A percentile compares a stretch with the other conserved stretches of the same genome.
Conservation (phyloP, 2,113 vertebrate species). For the Lepus europaeus region DNA sequence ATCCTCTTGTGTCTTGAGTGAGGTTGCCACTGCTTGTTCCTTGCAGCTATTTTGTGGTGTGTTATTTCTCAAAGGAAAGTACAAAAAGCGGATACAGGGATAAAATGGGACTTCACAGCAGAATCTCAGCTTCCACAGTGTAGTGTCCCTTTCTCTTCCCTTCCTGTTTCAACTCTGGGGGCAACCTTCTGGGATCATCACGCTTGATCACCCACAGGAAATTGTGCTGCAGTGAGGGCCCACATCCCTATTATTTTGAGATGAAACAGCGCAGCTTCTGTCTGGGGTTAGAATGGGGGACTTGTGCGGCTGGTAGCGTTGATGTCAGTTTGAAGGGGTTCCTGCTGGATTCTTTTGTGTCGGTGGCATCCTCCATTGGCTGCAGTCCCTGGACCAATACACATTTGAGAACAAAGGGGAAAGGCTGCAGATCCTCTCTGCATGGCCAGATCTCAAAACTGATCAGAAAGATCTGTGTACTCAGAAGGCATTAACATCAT, state of each 20-base stretch:
- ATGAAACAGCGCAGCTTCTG: conserved; percentile 1
- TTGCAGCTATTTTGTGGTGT: conserved; percentile 46
- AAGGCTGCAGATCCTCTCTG: background rate
- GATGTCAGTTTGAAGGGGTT: conserved; percentile 36
- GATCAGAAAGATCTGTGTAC: background rate
- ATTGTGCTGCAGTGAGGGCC: background rate
- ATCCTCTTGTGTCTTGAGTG: conserved; percentile 16
- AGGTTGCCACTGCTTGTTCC: conserved; percentile 22
- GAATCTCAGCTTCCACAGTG: background rate
- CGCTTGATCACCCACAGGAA: conserved; percentile 53
- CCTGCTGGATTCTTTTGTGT: conserved; percentile 21
- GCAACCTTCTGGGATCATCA: conserved; percentile 27
- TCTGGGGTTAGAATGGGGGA: conserved; percentile 15
- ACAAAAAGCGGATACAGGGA: background rate
- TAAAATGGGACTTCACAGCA: background rate
- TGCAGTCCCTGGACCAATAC: background rate
- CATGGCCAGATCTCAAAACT: background rate
- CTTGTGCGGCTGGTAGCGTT: background rate
- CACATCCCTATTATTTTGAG: conserved; percentile 41
- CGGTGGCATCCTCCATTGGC: background rate
- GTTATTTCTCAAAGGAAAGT: conserved; percentile 32
- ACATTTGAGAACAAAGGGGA: conserved; percentile 55
- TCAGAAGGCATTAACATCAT: background rate
- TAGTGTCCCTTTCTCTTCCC: background rate
- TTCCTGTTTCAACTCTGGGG: conserved; percentile 4